These are phyloP conservation scores for Leguminivora glycinivorella DNA, from an alignment of 1,140 invertebrate species.

Conservation along the genomic window DNA sequence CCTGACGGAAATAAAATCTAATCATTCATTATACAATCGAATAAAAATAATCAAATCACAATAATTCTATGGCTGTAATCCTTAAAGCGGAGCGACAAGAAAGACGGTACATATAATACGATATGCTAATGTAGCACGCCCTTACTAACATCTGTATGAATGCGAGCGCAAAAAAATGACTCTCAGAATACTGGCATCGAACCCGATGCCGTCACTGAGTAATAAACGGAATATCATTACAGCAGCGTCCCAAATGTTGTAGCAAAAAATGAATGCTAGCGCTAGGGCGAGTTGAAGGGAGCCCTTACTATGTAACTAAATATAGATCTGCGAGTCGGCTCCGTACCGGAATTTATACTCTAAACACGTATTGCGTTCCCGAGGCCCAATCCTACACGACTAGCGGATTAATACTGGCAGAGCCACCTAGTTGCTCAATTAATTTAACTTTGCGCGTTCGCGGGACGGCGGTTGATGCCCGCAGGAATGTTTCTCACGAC, in stretches of 20 bases:
- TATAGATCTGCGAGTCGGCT: constrained; percentile 52
- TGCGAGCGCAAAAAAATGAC: constrained; percentile 60
- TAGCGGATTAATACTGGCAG: constrained; percentile 31
- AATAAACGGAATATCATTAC: constrained; percentile 59
- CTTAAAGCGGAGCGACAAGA: background rate
- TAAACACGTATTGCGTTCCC: constrained; percentile 48
- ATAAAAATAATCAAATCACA: background rate
- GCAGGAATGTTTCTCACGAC: constrained; percentile 26
- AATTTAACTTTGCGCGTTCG: constrained; percentile 18
- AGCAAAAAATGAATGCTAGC: constrained; percentile 51
- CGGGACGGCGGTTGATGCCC: constrained; percentile 3
- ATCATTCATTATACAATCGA: background rate
- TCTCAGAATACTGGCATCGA: constrained; percentile 34
- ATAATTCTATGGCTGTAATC: background rate
- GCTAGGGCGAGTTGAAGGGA: constrained; percentile 43
- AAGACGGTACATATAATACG: constrained; percentile 32
- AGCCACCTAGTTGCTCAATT: constrained; percentile 15
- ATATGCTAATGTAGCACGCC: constrained; percentile 45
- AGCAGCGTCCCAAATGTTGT: constrained; percentile 42
- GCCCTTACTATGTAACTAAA: constrained; percentile 53
- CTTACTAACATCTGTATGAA: constrained; percentile 43
- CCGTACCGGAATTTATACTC: constrained; percentile 55
- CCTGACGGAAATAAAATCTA: background rate
- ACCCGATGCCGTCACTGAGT: constrained; percentile 41
- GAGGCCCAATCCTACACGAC: constrained; percentile 34